Evolutionary conservation across 2,888 invertebrate genomes (phyloP), one percentile per base, ranked within the genome.

Genomic region (Monochamus alternatus): DNA sequence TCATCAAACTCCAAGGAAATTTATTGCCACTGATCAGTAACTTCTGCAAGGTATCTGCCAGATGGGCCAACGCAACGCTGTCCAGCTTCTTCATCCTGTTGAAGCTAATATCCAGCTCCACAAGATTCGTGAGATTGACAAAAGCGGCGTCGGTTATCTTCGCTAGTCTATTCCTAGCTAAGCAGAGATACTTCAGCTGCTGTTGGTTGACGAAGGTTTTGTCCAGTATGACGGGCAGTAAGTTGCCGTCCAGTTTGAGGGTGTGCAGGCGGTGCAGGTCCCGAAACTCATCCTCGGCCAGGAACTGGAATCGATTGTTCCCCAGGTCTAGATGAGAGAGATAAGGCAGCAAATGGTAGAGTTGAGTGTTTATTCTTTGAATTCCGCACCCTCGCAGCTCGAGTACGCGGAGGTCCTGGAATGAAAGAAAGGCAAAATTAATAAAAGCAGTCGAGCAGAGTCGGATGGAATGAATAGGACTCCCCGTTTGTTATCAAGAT

Each of bases 1-100:
- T 91, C 52, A 93, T 90, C 86, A 93, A 91, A 66, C 90, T 89
- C 9, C 91, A 84, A 9, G 90, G 89, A 83, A 93, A 88, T 83
- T 95, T 95, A 84, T 95, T 95, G 5, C 94, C 94, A 82, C 95
- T 94, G 64, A 95, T 91, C 84, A 93, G 92, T 22, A 95, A 90
- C 65, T 90, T 91, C 85, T 91, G 91, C 73, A 95, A 88, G 60
- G 92, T 91, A 78, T 93, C 92, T 7, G 92, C 91, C 0, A 93
- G 87, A 0, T 93, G 92, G 14, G 90, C 90, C 81, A 94, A 91
- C 0, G 92, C 91, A 78, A 91, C 90, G 55, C 91, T 89, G 85
- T 94, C 94, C 78, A 95, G 91, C 69, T 92, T 90, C 82, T 93
- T 92, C 81, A 95, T 90, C 88, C 94, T 94, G 87, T 96, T 95